Evolutionary conservation across 2,113 vertebrate species (phyloP).

Genomic region (Ivindomyrus marchei): DNA sequence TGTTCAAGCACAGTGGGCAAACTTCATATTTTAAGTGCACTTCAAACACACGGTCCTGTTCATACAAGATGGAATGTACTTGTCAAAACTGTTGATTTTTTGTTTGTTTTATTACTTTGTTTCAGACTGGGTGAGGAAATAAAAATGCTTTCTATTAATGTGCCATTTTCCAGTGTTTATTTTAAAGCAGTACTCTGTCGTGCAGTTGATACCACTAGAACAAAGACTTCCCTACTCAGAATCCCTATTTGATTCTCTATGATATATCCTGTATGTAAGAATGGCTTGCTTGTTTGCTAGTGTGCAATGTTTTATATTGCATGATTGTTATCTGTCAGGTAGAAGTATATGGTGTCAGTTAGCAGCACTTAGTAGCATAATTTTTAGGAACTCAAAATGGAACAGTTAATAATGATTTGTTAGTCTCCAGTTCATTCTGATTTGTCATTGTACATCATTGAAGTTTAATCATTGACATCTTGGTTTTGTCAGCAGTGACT

Average conservation of each 20-base stretch:
- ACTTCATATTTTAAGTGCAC: slow-evolving; percentile 44
- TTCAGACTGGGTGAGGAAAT: slow-evolving; percentile 26
- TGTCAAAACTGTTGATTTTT: slow-evolving; percentile 42
- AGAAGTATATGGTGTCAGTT: neutral
- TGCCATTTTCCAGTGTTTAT: neutral
- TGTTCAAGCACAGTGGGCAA: slow-evolving; percentile 8
- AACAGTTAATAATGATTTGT: neutral
- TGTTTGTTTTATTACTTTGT: slow-evolving; percentile 38
- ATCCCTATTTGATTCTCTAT: neutral
- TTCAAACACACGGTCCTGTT: slow-evolving; percentile 43
- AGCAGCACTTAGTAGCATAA: neutral
- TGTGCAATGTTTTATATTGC: neutral
- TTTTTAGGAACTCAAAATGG: neutral
- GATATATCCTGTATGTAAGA: neutral
- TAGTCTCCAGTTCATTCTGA: neutral
- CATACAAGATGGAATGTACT: slow-evolving; percentile 51
- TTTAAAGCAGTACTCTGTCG: neutral
- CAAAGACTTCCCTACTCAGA: neutral
- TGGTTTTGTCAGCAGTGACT: neutral
- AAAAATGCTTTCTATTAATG: slow-evolving; percentile 44
- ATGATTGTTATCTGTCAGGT: neutral
- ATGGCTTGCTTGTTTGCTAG: neutral
- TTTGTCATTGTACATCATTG: neutral
- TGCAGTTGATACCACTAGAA: neutral
- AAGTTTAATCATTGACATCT: neutral